Evolutionary conservation across 2,113 vertebrate genomes (phyloP).

Genomic region (Phylloscopus trochiloides): DNA sequence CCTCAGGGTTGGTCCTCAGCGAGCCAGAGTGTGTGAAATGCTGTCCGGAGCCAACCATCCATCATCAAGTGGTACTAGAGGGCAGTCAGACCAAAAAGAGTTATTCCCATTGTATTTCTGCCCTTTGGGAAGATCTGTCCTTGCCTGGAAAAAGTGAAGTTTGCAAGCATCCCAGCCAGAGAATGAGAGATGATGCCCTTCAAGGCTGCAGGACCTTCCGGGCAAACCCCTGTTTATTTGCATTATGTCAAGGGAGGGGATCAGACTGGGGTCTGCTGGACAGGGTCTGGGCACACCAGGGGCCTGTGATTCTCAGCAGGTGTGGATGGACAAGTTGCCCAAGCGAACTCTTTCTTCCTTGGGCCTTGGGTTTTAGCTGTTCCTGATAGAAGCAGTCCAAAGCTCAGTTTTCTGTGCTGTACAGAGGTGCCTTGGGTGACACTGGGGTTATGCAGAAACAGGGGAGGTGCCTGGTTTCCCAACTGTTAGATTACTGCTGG

Average conservation of each 20-base stretch:
- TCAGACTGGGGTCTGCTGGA: background rate
- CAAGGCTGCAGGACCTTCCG: fast-evolving
- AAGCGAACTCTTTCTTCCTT: fast-evolving
- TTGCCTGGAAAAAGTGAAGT: background rate
- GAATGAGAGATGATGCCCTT: background rate
- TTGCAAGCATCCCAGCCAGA: fast-evolving
- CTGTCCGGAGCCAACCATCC: background rate
- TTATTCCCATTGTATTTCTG: background rate
- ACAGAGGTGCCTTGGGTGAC: background rate
- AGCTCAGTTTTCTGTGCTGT: background rate
- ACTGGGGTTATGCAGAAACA: background rate
- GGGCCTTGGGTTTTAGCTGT: fast-evolving
- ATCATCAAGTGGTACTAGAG: background rate
- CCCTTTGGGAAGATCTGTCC: background rate
- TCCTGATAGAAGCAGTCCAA: background rate
- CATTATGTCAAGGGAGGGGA: background rate
- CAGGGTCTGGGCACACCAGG: background rate
- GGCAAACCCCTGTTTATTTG: background rate
- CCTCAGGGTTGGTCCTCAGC: background rate
- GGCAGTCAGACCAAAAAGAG: background rate
- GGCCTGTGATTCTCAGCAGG: fast-evolving
- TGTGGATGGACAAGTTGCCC: background rate
- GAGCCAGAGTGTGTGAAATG: background rate
- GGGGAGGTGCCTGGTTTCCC: background rate
- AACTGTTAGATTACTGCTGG: background rate